Conservation (phyloP, 1,140 invertebrate species). For the Amyelois transitella region DNA sequence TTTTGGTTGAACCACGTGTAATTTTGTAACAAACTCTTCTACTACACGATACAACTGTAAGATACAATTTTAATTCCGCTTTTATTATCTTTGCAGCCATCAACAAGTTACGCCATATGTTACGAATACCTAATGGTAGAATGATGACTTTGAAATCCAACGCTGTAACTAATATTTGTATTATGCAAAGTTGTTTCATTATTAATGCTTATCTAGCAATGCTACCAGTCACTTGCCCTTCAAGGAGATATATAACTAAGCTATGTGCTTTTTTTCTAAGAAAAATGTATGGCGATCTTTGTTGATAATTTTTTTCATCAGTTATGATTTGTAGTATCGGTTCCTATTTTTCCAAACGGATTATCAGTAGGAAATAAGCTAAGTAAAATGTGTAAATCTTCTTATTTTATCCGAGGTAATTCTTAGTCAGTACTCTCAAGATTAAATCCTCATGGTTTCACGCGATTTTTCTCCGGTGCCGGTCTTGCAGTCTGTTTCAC, state of each 20-base stretch:
- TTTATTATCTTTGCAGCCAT: slow-evolving; percentile 1
- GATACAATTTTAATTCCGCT: slow-evolving; percentile 7
- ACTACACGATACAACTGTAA: neutral
- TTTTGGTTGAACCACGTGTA: neutral
- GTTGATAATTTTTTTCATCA: too few relatives aligned
- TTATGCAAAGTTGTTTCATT: slow-evolving; percentile 11
- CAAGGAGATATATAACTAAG: neutral
- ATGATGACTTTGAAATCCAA: slow-evolving; percentile 15
- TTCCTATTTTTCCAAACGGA: too few relatives aligned
- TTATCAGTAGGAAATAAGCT: too few relatives aligned
- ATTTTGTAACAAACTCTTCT: neutral
- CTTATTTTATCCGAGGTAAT: neutral
- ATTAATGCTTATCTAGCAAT: neutral
- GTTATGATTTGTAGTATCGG: too few relatives aligned
- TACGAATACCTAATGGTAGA: slow-evolving; percentile 8
- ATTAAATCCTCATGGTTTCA: neutral
- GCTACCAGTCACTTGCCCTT: neutral
- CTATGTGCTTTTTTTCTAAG: too few relatives aligned
- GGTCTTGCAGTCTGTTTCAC: slow-evolving; percentile 10
- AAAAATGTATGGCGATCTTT: too few relatives aligned
- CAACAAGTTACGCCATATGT: slow-evolving; percentile 8
- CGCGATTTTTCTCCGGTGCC: neutral
- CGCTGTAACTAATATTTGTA: slow-evolving; percentile 16
- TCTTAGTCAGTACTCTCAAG: neutral
- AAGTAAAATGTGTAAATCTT: neutral